A percentile compares a stretch with the other conserved stretches of the same genome.
These are phyloP conservation scores for Epirrhoe tristata DNA, from an alignment of 2,888 invertebrate species.

Conservation along the genomic window DNA sequence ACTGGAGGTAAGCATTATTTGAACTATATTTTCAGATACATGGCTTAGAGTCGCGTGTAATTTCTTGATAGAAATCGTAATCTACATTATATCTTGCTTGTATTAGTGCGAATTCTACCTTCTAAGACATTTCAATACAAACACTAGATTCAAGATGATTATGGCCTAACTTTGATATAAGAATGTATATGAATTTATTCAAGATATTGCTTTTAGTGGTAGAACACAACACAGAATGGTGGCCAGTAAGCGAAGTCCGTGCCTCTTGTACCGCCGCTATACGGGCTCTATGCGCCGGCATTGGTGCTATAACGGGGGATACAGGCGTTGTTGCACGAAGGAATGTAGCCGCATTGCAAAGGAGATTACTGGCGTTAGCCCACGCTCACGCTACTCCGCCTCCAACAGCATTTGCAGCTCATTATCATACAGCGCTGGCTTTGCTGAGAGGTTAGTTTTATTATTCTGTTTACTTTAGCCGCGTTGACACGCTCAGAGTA, in stretches of 20 bases:
- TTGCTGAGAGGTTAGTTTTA: conserved; percentile 66
- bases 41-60: background rate
- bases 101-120: too few species aligned
- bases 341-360: conserved; percentile 75
- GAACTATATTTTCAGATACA: background rate
- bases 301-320: conserved; percentile 46
- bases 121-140: too few species aligned
- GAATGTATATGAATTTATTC: too few species aligned
- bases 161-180: too few species aligned
- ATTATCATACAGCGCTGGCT: conserved; percentile 74
- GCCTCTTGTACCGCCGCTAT: conserved; percentile 67
- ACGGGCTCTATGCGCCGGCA: conserved; percentile 68
- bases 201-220: conserved; percentile 48
- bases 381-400: conserved; percentile 69
- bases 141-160: too few species aligned
- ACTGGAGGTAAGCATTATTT: conserved; percentile 40
- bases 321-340: conserved; percentile 62
- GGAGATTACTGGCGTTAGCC: conserved; percentile 70
- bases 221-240: conserved; percentile 69
- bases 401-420: conserved; percentile 70
- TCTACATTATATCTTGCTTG: too few species aligned
- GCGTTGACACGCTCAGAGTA: too few species aligned
- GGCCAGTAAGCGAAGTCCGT: conserved; percentile 79
- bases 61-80: too few species aligned
- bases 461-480: background rate